These are phyloP conservation scores for Caenorhabditis sp. DNA, from an alignment of 2,888 invertebrate species.

Conservation along the genomic window DNA sequence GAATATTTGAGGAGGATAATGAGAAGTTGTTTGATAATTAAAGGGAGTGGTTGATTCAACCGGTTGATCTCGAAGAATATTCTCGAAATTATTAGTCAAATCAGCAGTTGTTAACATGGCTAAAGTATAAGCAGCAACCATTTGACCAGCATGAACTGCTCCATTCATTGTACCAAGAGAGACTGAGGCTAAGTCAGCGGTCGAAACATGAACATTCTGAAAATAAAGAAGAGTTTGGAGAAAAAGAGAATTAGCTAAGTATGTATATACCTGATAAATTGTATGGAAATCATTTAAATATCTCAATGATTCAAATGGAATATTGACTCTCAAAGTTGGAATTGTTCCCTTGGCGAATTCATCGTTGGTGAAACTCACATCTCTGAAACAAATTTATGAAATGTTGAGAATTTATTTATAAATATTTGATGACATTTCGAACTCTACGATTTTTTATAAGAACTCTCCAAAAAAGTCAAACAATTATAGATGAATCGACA, in stretches of 20 bases:
- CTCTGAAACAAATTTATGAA: conserved; percentile 33
- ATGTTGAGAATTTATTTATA: not conserved
- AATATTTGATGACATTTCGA: not conserved
- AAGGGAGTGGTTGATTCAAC: conserved; percentile 35
- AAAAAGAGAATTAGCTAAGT: not conserved
- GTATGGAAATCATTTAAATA: conserved; percentile 41
- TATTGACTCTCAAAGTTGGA: conserved; percentile 42
- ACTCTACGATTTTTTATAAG: too few species aligned
- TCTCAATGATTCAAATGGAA: conserved; percentile 31
- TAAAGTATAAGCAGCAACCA: conserved; percentile 33
- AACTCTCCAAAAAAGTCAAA: too few species aligned
- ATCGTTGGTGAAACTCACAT: conserved; percentile 53
- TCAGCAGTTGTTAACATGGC: conserved; percentile 23
- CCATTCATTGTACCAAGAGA: conserved; percentile 62
- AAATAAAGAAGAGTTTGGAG: not conserved
- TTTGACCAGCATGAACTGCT: conserved; percentile 48
- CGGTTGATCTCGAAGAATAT: conserved; percentile 25
- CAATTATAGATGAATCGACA: too few species aligned
- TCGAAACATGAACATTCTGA: conserved; percentile 51
- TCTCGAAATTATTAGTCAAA: conserved; percentile 10
- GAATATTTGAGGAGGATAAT: conserved; percentile 40
- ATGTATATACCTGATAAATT: conserved; percentile 13
- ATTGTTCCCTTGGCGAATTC: conserved; percentile 50
- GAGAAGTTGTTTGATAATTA: conserved; percentile 44
- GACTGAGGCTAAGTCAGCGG: conserved; percentile 48